These are phyloP conservation scores for Typhlomys cinereus DNA, from an alignment of 2,113 vertebrate species.

Conservation along the genomic window DNA sequence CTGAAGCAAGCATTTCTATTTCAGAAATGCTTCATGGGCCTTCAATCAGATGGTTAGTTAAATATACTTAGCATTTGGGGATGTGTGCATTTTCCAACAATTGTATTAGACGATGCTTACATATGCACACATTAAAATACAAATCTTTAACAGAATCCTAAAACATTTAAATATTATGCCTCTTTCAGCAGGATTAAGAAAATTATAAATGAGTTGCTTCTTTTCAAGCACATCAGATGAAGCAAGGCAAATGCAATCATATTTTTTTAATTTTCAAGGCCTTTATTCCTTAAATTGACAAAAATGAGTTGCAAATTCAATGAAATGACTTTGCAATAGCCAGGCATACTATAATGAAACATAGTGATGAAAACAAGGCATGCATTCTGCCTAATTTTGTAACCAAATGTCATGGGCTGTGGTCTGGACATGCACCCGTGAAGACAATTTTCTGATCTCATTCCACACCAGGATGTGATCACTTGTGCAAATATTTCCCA, in stretches of 20 bases:
- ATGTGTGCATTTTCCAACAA: conserved; percentile 72
- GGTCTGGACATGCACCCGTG: neutral
- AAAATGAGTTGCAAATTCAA: neutral
- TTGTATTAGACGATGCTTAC: conserved; percentile 71
- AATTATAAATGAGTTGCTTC: neutral
- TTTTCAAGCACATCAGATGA: conserved; percentile 41
- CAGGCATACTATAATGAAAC: neutral
- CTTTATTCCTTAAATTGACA: neutral
- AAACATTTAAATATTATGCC: conserved; percentile 40
- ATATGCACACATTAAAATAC: conserved; percentile 54
- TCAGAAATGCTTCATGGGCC: conserved; percentile 69
- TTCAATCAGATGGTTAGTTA: conserved; percentile 73
- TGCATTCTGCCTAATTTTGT: neutral
- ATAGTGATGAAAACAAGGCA: neutral
- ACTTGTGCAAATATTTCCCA: neutral
- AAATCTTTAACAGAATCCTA: conserved; percentile 52
- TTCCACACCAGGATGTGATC: neutral
- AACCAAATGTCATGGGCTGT: neutral
- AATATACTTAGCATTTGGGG: conserved; percentile 74
- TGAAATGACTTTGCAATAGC: neutral
- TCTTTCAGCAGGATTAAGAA: conserved; percentile 47
- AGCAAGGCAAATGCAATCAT: conserved; percentile 25
- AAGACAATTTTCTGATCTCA: conserved; percentile 8
- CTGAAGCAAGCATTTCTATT: conserved; percentile 79
- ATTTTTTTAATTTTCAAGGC: conserved; percentile 15